Evolutionary conservation across 2,797 vertebrate genomes (phyloP), one percentile per base, ranked within the genome.

Genomic region (Sebastiscus tertius): DNA sequence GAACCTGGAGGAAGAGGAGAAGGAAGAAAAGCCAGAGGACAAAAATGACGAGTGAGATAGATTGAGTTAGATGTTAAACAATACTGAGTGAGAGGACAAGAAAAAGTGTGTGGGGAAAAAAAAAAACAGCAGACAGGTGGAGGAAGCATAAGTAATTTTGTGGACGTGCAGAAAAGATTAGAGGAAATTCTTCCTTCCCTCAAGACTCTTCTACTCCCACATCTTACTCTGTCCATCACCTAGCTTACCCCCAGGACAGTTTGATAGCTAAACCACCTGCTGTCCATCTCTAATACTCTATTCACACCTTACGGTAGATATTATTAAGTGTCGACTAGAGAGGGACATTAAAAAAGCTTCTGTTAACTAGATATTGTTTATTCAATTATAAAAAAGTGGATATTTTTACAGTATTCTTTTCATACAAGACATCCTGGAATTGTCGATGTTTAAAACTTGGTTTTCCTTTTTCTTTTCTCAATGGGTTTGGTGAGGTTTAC

Each of bases 1-100:
- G 96, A 89, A 97, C 94, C 96, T 97, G 93, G 26, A 83, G 88
- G 69, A 84, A 67, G 84, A 80, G 42, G 52, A 75, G 72, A 13
- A 58, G 60, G 73, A 62, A 49, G 69, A 70, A 70, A 83, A 67
- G 73, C 42, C 59, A 75, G 62, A 75, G 71, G 72, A 81, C 67
- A 82, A 71, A 87, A 64, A 88, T 79, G 72, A 91, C 79, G 8
- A 80, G 75, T 27, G 75, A 82, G 65, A 77, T 27, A 79, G 79
- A 92, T 88, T 79, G 82, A 82, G 80, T 68, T 60, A 31, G 88
- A 81, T 89, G 81, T 85, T 58, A 75, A 87, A 82, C 59, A 84
- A 83, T 56, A 67, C 24, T 20, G 67, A 79, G 79, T 39, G 61
- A 84, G 75, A 18, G 39, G 58, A 56, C 64, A 78, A 69, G 73